A percentile compares a stretch with the other conserved stretches of the same genome.
These are phyloP conservation scores for Netelia fuscicornis DNA, from an alignment of 2,888 invertebrate genomes.

Conservation along the genomic window DNA sequence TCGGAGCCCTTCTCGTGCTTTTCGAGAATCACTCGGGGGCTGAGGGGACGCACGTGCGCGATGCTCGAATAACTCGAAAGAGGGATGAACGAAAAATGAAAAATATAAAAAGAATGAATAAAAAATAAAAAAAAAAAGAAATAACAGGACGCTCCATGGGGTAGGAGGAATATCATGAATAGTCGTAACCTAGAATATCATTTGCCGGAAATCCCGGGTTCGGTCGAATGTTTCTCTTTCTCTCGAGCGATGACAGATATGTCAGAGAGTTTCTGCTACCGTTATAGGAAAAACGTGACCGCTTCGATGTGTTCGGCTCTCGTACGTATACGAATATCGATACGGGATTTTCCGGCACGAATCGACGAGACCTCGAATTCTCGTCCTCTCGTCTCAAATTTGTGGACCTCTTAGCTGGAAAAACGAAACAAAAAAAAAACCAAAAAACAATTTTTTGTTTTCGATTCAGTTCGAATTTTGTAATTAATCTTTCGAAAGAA, in stretches of 20 bases:
- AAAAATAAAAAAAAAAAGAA: conserved; percentile 14
- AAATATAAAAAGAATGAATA: conserved; percentile 16
- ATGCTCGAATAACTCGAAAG: conserved; percentile 10
- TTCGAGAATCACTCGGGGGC: background rate
- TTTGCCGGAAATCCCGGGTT: conserved; percentile 34
- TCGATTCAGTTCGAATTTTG: too few species aligned
- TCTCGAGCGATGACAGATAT: conserved; percentile 50
- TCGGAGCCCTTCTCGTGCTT: background rate
- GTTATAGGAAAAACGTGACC: conserved; percentile 3
- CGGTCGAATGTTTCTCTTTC: conserved; percentile 41
- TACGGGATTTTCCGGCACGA: too few species aligned
- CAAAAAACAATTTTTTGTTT: too few species aligned
- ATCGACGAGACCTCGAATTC: too few species aligned
- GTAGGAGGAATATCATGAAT: background rate
- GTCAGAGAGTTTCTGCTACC: conserved; percentile 44
- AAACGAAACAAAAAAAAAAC: too few species aligned
- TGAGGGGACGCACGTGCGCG: too few species aligned
- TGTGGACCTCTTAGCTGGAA: too few species aligned
- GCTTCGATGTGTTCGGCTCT: background rate
- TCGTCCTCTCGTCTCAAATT: too few species aligned
- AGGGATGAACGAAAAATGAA: background rate
- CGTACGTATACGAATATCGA: too few species aligned
- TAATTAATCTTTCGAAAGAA: too few species aligned
- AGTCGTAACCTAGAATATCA: conserved; percentile 27
- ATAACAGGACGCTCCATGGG: background rate